Evolutionary conservation across 1,140 invertebrate species (phyloP).

Genomic region (Telenomus remus): DNA sequence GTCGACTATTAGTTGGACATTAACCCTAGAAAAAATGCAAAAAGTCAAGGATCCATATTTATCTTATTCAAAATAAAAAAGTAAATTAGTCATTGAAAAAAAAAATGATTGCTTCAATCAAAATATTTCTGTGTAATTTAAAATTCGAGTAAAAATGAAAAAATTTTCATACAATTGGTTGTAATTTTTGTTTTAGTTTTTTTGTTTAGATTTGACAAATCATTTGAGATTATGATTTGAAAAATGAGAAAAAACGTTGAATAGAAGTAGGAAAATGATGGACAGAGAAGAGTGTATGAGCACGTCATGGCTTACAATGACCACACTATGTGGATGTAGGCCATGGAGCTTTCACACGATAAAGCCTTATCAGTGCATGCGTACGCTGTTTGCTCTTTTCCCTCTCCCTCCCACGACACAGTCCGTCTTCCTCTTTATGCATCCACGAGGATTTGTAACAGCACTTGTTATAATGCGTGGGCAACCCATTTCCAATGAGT

Average conservation of each 20-base stretch:
- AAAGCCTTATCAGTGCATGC: conserved; percentile 71
- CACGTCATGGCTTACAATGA: conserved; percentile 39
- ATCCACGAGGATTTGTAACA: conserved; percentile 40
- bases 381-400: conserved; percentile 51
- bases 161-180: too few relatives aligned
- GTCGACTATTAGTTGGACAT: conserved; percentile 28
- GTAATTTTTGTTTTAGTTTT: too few relatives aligned
- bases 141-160: too few relatives aligned
- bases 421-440: conserved; percentile 40
- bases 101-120: too few relatives aligned
- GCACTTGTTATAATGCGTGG: conserved; percentile 11
- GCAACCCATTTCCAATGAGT: conserved; percentile 15
- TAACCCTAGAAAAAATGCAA: conserved; percentile 44
- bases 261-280: too few relatives aligned
- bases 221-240: too few relatives aligned
- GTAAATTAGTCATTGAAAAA: too few relatives aligned
- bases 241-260: too few relatives aligned
- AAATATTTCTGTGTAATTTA: too few relatives aligned
- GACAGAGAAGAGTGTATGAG: too few relatives aligned
- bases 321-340: conserved; percentile 64
- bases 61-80: too few relatives aligned
- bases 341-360: conserved; percentile 75
- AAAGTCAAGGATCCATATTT: conserved; percentile 57
- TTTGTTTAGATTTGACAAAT: too few relatives aligned
- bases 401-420: conserved; percentile 49